Conservation (phyloP, 2,113 vertebrate genomes). For the Bombycilla garrulus region DNA sequence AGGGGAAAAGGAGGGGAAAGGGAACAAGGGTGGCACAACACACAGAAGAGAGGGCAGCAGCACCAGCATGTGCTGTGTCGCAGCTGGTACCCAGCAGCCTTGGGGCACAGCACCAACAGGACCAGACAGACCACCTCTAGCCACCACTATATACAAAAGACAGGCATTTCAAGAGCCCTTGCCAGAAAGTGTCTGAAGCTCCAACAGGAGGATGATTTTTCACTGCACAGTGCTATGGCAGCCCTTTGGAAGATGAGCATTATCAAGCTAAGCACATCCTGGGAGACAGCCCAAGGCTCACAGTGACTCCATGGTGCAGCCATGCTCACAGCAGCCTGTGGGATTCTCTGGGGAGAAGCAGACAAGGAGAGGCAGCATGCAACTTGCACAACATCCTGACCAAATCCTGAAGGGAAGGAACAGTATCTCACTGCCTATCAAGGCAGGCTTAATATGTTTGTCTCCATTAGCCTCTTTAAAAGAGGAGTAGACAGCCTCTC, state of each 20-base stretch:
- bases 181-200: not conserved
- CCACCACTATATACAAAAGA: not conserved
- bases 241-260: not conserved
- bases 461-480: not conserved
- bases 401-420: not conserved
- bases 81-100: not conserved
- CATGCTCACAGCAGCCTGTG: not conserved
- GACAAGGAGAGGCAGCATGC: not conserved
- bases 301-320: not conserved
- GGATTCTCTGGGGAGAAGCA: not conserved
- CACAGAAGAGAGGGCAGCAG: not conserved
- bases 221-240: not conserved
- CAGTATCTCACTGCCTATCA: not conserved
- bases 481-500: not conserved
- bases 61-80: not conserved
- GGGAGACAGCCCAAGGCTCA: not conserved
- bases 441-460: not conserved
- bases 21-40: not conserved
- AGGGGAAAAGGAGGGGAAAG: not conserved
- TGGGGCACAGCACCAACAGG: not conserved
- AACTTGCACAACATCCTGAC: not conserved
- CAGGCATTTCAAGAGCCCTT: fast-evolving
- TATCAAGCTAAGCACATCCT: not conserved
- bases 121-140: not conserved
- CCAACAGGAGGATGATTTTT: not conserved